Evolutionary conservation across 1,140 invertebrate species (phyloP), one percentile per base, ranked within the genome.

Genomic region (Nephila pilipes): DNA sequence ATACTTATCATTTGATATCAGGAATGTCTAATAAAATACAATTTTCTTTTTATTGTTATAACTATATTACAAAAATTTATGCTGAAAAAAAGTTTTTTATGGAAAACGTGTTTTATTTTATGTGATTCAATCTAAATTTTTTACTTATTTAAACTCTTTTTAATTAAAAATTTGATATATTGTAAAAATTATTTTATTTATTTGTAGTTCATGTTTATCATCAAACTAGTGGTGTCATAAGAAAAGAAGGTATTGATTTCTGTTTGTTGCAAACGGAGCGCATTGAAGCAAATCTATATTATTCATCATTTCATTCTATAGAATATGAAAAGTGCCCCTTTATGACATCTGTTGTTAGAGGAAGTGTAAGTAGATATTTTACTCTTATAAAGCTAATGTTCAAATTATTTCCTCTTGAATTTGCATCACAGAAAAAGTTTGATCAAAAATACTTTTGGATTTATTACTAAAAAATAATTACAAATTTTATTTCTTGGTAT

Each of bases 301-400:
- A 90, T 83, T 91, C 88, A 8, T 85, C 83, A 18, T 88, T 94
- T 38, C 85, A 92, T 36, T 94, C 93, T n/a, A 60, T 92, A 10
- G 93, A 94, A 83, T 94, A 88, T 69, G 89, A 88, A 38, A 91
- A 94, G 29, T 94, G 93, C 46, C 89, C 93, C 5, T 88, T 94
- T 8, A 94, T 94, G 93, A 57, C 85, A 60, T 36, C 32, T 55
- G 90, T 94, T 10, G 81, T 65, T 29, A 60, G 93, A 63, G 93
- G 83, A 38, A 94, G 22, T 79, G 93, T 94, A 88, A 85, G 93
- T 90, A 63, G 32, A 36, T 36, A 38, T 81, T 20, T 55, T 0
- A n/a, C 25, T 65, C 4, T 63, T n/a, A n/a, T 29, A 0, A 54
- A n/a, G 54, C 12, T n/a, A 12, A 6, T 58, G 5, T 29, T 58